Base-by-base conservation (phyloP, 2,113 vertebrate species). In the Calypte anna region DNA sequence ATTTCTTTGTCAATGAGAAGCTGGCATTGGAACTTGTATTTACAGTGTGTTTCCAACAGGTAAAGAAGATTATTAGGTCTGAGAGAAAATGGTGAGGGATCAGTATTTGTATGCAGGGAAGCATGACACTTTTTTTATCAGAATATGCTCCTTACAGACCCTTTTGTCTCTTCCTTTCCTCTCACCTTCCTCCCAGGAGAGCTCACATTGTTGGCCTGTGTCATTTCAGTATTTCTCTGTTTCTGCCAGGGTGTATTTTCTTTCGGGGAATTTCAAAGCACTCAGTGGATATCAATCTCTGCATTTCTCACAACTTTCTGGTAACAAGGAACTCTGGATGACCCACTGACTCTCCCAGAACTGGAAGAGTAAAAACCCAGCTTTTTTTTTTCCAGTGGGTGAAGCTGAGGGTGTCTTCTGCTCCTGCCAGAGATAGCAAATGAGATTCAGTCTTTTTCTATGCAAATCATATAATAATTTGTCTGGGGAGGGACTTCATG, bases 1-100 rank as follows among this genome's bases (percentile, higher is more conserved):
- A 61, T 92, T 67, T 92, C 51, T 78, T 90, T 83, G 59, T 78
- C 81, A 88, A 67, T 72, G 82, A 92, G 92, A 91, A 79, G 30
- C 69, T 86, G 75, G 83, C 90, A 62, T 25, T 75, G 64, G 50
- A 91, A 63, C 40, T 83, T 83, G 63, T 86, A 63, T 88, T 78
- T 94, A 83, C 44, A 70, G 25, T 15, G 25, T 12, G 7, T 72
- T 96, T 94, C 57, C 64, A 96, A 57, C 68, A 92, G 91, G 92
- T 94, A 81, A 81, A 81, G 75, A 43, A 69, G 75, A 62, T 82
- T 62, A 67, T n/a, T 74, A 75, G 51, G 59, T 90, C 21, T 81
- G 73, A 86, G 75, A 83, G 63, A 43, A 80, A 91, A 48, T 43
- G 61, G 59, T 63, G 61, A 58, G 64, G 38, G 18, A 86, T 55